Evolutionary conservation across 2,888 invertebrate genomes (phyloP).

Genomic region (Phengaris arion): DNA sequence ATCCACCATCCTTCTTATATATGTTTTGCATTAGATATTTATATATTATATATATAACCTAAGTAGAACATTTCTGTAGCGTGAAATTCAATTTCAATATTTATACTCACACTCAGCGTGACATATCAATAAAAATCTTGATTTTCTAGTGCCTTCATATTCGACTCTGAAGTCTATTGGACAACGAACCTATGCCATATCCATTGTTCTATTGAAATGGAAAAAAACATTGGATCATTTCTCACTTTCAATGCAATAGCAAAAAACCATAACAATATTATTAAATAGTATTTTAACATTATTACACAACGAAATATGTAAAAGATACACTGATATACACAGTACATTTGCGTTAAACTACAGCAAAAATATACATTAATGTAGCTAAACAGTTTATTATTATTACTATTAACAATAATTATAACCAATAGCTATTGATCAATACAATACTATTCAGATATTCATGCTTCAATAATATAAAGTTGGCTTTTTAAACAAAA

Average conservation of each 20-base stretch:
- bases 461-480: no score
- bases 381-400: no score
- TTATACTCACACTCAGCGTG: not conserved
- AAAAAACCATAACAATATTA: not conserved
- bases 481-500: no score
- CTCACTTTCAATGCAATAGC: not conserved
- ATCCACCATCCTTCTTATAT: no score
- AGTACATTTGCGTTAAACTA: not conserved
- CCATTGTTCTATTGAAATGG: not conserved
- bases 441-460: no score
- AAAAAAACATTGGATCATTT: not conserved
- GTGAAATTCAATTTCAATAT: not conserved
- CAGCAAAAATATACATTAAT: no score
- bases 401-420: no score
- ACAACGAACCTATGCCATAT: not conserved
- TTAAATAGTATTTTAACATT: not conserved
- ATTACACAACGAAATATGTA: not conserved
- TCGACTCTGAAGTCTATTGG: not conserved
- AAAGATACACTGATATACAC: not conserved
- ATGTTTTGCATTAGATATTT: no score
- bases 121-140: conserved; percentile 14
- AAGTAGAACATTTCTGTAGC: no score
- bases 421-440: no score
- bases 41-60: no score
- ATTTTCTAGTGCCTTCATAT: conserved; percentile 4